phyloP scores from a whole-genome alignment of 2,888 invertebrate genomes.

The Machimus rusticus region DNA sequence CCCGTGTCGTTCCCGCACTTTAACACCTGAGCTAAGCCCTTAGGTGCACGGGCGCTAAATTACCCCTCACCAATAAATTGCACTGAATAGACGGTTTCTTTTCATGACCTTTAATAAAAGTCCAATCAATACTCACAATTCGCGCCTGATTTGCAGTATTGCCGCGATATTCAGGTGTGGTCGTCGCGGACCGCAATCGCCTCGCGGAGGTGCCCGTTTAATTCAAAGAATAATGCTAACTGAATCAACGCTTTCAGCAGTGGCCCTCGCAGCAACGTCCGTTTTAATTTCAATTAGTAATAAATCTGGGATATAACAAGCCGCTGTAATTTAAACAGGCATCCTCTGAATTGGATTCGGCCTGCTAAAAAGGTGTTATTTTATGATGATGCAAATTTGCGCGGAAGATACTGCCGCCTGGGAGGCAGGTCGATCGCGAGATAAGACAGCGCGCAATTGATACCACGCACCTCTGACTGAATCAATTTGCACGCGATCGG shows the following conservation, averaged over 20 bases:
- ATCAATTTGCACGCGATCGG: background rate
- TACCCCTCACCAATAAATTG: conserved; percentile 11
- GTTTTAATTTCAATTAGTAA: conserved; percentile 49
- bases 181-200: conserved; percentile 30
- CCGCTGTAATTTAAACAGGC: conserved; percentile 37
- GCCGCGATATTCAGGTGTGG: conserved; percentile 32
- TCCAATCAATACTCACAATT: conserved; percentile 26
- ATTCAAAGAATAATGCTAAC: conserved; percentile 6
- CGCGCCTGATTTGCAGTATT: conserved; percentile 8
- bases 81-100: background rate
- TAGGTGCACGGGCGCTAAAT: background rate
- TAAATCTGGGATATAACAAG: conserved; percentile 49
- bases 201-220: background rate
- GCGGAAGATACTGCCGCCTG: conserved; percentile 43
- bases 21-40: background rate
- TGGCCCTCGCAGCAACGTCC: conserved; percentile 16
- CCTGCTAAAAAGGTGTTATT: conserved; percentile 46
- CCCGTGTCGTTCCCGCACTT: background rate
- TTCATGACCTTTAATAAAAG: conserved; percentile 35
- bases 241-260: conserved; percentile 1
- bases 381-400: conserved; percentile 46
- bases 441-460: background rate
- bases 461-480: background rate
- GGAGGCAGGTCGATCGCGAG: conserved; percentile 13
- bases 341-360: conserved; percentile 44